These are phyloP conservation scores for Darevskia nairensis DNA, from an alignment of 2,797 vertebrate genomes.

Conservation along the genomic window DNA sequence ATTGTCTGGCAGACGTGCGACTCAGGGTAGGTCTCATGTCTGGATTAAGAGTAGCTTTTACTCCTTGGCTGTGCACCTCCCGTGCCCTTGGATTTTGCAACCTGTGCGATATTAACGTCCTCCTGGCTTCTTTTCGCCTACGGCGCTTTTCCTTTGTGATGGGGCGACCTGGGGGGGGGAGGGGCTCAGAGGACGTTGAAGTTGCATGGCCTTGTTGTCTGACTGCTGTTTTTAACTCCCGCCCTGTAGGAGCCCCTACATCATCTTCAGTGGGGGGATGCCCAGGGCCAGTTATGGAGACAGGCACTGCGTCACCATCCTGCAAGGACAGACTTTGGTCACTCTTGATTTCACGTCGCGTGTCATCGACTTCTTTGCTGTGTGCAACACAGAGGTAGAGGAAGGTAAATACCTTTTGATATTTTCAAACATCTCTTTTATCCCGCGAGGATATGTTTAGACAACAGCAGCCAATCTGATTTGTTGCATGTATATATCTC, in stretches of 20 bases:
- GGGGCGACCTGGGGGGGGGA: too few relatives aligned
- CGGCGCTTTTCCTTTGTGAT: too few relatives aligned
- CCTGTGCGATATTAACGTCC: too few relatives aligned
- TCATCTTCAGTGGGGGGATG: slow-evolving; percentile 96
- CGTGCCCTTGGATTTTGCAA: too few relatives aligned
- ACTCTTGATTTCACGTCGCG: slow-evolving; percentile 97
- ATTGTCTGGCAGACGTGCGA: slow-evolving; percentile 91
- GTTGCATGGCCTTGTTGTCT: neutral
- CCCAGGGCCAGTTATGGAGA: slow-evolving; percentile 96
- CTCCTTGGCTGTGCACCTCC: too few relatives aligned
- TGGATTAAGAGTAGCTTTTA: neutral
- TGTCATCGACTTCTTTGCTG: slow-evolving; percentile 96
- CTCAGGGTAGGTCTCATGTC: slow-evolving; percentile 82
- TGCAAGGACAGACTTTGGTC: slow-evolving; percentile 89
- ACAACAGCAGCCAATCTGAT: neutral
- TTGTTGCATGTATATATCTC: neutral
- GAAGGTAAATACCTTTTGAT: slow-evolving; percentile 76
- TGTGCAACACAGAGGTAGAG: slow-evolving; percentile 81
- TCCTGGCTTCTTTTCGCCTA: too few relatives aligned
- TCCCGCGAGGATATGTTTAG: neutral
- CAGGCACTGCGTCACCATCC: slow-evolving; percentile 93
- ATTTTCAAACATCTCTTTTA: rapidly evolving
- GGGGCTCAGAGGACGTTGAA: too few relatives aligned
- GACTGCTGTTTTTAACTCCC: neutral
- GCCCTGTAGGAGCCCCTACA: slow-evolving; percentile 82